Base-by-base conservation (phyloP, 2,888 invertebrate genomes). In the Drosophila ezoana region DNA sequence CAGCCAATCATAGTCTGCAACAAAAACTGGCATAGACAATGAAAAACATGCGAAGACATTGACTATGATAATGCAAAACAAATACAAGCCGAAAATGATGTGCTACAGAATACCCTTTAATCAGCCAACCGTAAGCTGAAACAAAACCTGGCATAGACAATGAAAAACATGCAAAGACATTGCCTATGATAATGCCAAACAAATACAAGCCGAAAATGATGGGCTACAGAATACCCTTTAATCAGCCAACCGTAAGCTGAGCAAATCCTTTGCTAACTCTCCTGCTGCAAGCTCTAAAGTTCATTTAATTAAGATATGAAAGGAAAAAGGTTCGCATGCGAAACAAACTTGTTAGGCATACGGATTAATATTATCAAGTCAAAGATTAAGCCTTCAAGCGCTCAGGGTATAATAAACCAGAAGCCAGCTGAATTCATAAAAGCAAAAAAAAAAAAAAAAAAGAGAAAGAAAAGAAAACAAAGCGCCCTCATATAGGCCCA, bases 161-260 rank as follows among this genome's bases (percentile, higher is more conserved):
- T 53, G 56, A 9, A 56, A 59, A 48, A 47, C 61, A 61, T 41
- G 35, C 62, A 76, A 63, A 66, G 65, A 60, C 80, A 70, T 58
- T 79, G 57, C 64, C 67, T 63, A 77, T 69, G 78, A 79, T 75
- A 81, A 79, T 78, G 65, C 65, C 56, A 67, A 70, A 71, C 43
- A 77, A 54, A 58, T 52, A 16, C 40, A 58, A 18, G 6, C 1
- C 16, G 9, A 1, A 41, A 37, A 23, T 41, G 13, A 43, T 41
- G 14, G 11, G 3, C 23, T 28, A 0, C 2, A 1, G n/a, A 23
- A 74, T 66, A 75, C 72, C 47, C 72, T 63, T 10, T 13, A 13
- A 23, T 44, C 28, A 44, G 48, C 38, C 32, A 47, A 53, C 45
- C 33, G 54, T 28, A 16, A 10, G 18, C n/a, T 54, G 47, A 44